These are phyloP conservation scores for Phymanthus crucifer DNA, from an alignment of 92 coral and sea anemone species.

Conservation along the genomic window DNA sequence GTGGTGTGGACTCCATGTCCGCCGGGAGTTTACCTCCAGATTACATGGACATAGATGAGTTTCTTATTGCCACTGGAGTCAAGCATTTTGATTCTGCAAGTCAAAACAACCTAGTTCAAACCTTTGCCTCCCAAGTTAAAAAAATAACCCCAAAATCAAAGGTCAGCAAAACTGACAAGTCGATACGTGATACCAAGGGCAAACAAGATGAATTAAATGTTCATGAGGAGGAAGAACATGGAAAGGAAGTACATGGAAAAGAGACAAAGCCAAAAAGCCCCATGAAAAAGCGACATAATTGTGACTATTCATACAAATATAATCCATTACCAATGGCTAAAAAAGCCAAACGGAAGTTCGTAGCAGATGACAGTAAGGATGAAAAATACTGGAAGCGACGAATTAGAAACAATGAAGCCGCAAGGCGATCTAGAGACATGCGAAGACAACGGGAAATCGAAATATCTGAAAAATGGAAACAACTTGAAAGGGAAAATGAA, in stretches of 20 bases:
- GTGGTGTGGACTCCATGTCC: conserved; percentile 59
- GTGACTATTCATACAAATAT: conserved; percentile 32
- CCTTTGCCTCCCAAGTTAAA: not conserved
- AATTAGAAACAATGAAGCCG: conserved; percentile 69
- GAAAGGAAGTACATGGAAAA: not conserved
- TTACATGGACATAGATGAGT: conserved; percentile 71
- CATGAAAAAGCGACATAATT: not conserved
- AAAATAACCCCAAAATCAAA: not conserved
- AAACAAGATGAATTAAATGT: not conserved
- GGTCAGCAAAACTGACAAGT: not conserved
- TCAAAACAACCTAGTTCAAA: not conserved
- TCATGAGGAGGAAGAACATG: not conserved
- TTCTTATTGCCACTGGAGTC: conserved; percentile 44
- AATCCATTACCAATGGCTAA: conserved; percentile 61
- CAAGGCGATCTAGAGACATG: conserved; percentile 62
- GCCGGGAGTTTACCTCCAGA: conserved; percentile 56
- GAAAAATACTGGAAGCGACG: conserved; percentile 72
- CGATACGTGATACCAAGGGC: not conserved
- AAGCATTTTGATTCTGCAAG: not conserved
- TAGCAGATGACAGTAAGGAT: conserved; percentile 40
- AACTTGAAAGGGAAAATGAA: conserved; percentile 71
- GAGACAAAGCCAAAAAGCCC: conserved; percentile 6
- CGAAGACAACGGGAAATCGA: conserved; percentile 67
- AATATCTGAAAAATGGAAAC: conserved; percentile 42
- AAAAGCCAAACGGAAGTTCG: conserved; percentile 57